Conservation (phyloP, 2,888 invertebrate genomes). For the Polyommatus iphigenia region DNA sequence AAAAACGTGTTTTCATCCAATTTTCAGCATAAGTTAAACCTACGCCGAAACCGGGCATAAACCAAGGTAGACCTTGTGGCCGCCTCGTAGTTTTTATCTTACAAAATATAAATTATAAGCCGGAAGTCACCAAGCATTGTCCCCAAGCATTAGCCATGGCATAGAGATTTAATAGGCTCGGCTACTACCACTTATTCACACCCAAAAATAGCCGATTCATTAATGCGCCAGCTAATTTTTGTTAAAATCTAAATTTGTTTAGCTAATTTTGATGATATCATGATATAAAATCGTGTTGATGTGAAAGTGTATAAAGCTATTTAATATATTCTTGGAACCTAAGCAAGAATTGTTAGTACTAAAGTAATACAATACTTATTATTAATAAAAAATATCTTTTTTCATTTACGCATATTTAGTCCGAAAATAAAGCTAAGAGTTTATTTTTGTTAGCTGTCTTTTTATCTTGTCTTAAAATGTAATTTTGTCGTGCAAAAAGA, state of each 20-base stretch:
- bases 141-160: neutral
- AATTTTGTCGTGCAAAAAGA: neutral
- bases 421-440: too few relatives aligned
- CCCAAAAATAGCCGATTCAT: slow-evolving; percentile 11
- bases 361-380: neutral
- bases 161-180: slow-evolving; percentile 12
- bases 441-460: too few relatives aligned
- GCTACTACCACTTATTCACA: neutral
- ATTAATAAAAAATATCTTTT: too few relatives aligned
- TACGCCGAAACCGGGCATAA: neutral
- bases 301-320: neutral
- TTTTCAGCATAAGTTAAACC: neutral
- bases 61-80: neutral
- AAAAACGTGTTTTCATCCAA: neutral
- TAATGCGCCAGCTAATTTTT: neutral
- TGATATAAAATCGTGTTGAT: neutral
- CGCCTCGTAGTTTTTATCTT: neutral
- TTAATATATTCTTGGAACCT: neutral
- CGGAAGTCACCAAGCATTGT: neutral
- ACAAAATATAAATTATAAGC: neutral
- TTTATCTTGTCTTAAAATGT: too few relatives aligned
- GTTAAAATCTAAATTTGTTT: neutral
- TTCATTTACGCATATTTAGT: too few relatives aligned
- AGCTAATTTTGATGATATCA: neutral
- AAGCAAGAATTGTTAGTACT: neutral